A percentile compares a stretch with the other conserved stretches of the same genome.
phyloP scores from a whole-genome alignment of 1,140 invertebrate species.

The Maconellicoccus hirsutus region DNA sequence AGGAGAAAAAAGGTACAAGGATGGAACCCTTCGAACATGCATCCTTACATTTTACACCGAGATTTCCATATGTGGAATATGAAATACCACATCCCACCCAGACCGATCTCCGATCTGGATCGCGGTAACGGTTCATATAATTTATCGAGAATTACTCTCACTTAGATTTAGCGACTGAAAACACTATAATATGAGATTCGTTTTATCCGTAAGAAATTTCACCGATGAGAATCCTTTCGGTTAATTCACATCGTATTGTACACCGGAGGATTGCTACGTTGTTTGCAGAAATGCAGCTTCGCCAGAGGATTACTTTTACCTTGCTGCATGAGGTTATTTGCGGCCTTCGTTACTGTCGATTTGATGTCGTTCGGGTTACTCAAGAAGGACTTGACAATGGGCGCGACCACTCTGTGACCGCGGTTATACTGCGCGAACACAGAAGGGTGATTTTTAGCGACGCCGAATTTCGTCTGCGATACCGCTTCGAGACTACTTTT shows the following conservation, averaged over 20 bases:
- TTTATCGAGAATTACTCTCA: too few relatives aligned
- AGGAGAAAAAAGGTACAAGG: too few relatives aligned
- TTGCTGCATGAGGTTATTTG: conserved; percentile 65
- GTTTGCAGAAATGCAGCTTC: conserved; percentile 54
- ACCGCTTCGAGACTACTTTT: conserved; percentile 31
- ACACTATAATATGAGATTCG: too few relatives aligned
- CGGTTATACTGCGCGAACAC: conserved; percentile 12
- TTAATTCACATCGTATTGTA: conserved; percentile 25
- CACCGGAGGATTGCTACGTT: conserved; percentile 37
- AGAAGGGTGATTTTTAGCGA: background rate
- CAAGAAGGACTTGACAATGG: conserved; percentile 21
- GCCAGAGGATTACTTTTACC: conserved; percentile 78
- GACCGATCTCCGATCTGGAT: too few relatives aligned
- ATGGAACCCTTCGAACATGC: background rate
- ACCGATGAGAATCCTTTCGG: too few relatives aligned
- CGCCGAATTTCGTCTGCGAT: background rate
- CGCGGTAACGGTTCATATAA: too few relatives aligned
- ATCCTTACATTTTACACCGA: background rate
- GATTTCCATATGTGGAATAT: too few relatives aligned
- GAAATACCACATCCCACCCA: too few relatives aligned
- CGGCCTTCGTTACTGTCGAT: conserved; percentile 46
- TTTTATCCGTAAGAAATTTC: too few relatives aligned
- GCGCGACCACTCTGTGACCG: conserved; percentile 15
- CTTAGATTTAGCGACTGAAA: too few relatives aligned
- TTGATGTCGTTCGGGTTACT: conserved; percentile 31